Base-by-base conservation (phyloP, 92 coral and sea anemone species). In the Zoanthus solanderi region DNA sequence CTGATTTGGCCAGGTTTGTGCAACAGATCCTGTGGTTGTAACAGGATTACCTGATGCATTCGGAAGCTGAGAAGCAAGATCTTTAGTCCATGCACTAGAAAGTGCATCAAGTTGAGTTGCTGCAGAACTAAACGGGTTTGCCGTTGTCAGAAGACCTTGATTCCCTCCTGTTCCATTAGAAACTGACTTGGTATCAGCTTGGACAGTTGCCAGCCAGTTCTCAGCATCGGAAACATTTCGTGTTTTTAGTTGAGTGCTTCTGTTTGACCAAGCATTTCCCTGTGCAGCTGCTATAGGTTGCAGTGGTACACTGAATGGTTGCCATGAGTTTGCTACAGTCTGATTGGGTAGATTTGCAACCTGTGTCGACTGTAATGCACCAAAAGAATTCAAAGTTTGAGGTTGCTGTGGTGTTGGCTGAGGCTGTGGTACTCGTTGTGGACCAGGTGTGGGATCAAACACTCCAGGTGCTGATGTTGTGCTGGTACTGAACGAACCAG, bases 41-140 rank as follows among this genome's bases (percentile, higher is more conserved):
- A 29, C 60, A 50, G 85, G 28, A 42, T 66, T 67, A 28, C 46
- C 75, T 12, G 85, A 46, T 44, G 85, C 29, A 4, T 16, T 81
- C 42, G 96, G 93, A 32, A 94, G 71, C 56, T 91, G 82, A 18
- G 57, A 75, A 71, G 92, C 86, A 84, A 95, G 34, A 91, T 95
- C 98, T 72, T 75, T 88, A 46, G 98, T 93, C 98, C 98, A 95
- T 72, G 96, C 92, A 83, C 91, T 92, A 79, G 98, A 93, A n/a
- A 95, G 92, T 32, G 89, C 96, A 90, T 90, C 87, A 72, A 91
- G 90, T 66, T 93, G 93, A 4, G 91, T 42, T 18, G 93, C 65
- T 10, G 93, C 82, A n/a, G 89, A 92, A 2, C 88, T 78, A 88
- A 95, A 95, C 45, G 98, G 98, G 81, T 95, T 95, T 50, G 87